phyloP scores from a whole-genome alignment of 1,140 invertebrate genomes.

The Caerostris extrusa region DNA sequence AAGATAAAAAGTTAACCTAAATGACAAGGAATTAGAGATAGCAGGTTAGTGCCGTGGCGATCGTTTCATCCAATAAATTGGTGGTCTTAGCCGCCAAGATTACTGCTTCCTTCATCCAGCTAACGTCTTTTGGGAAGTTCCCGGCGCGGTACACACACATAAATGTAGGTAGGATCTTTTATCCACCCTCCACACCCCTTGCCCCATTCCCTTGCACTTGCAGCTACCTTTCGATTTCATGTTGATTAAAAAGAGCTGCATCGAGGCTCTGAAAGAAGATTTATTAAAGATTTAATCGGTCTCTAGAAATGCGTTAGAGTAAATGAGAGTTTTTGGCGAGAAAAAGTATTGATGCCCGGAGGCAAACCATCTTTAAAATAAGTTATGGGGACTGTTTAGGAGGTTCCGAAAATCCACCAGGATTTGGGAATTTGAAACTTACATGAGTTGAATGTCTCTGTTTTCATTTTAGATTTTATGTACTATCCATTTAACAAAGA shows the following conservation, averaged over 20 bases:
- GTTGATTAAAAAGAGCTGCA: slow-evolving; percentile 38
- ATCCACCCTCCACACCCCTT: background rate
- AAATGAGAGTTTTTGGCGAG: slow-evolving; percentile 50
- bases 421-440: slow-evolving; percentile 3
- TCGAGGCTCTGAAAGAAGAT: slow-evolving; percentile 24
- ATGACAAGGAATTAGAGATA: slow-evolving; percentile 76
- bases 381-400: slow-evolving; percentile 41
- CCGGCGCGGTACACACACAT: background rate
- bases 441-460: background rate
- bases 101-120: slow-evolving; percentile 42
- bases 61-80: slow-evolving; percentile 69
- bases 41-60: slow-evolving; percentile 15
- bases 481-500: no score
- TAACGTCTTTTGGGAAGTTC: slow-evolving; percentile 23
- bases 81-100: slow-evolving; percentile 64
- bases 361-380: slow-evolving; percentile 37
- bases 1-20: slow-evolving; percentile 70
- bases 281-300: slow-evolving; percentile 65
- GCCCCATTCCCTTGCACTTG: background rate
- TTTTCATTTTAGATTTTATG: background rate
- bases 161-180: slow-evolving; percentile 33
- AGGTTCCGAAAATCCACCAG: background rate
- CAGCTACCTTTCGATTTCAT: slow-evolving; percentile 17
- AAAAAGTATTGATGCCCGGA: background rate
- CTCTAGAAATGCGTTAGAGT: slow-evolving; percentile 27